A percentile compares a stretch with the other conserved stretches of the same genome.
Evolutionary conservation across 2,888 invertebrate species (phyloP).

Genomic region (Ophion obscuratus): DNA sequence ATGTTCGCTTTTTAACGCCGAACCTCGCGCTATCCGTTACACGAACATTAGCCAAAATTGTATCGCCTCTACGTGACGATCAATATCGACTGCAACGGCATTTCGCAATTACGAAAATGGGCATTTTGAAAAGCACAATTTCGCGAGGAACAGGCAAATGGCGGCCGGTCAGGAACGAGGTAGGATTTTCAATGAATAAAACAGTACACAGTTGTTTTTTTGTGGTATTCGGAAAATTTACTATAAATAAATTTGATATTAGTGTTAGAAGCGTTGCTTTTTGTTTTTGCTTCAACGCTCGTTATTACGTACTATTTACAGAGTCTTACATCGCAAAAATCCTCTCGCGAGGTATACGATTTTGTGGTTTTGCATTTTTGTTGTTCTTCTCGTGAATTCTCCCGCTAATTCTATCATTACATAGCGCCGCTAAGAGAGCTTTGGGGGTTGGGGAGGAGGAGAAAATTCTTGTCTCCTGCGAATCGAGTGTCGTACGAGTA

Average conservation of each 20-base stretch:
- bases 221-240: conserved; percentile 80
- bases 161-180: neutral
- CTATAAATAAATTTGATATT: conserved; percentile 82
- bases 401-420: conserved; percentile 34
- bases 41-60: too few relatives aligned
- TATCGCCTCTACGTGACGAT: too few relatives aligned
- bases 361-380: conserved; percentile 24
- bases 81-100: neutral
- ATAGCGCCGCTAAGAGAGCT: conserved; percentile 60
- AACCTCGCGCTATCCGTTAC: neutral
- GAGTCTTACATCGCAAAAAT: conserved; percentile 69
- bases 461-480: conserved; percentile 55
- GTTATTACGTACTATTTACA: conserved; percentile 81
- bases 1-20: neutral
- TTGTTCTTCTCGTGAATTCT: conserved; percentile 26
- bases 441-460: neutral
- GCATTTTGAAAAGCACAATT: neutral
- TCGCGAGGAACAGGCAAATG: neutral
- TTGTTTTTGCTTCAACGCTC: conserved; percentile 72
- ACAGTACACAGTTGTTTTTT: conserved; percentile 26
- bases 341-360: conserved; percentile 11
- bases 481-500: conserved; percentile 67
- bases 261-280: conserved; percentile 76
- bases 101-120: neutral
- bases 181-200: conserved; percentile 38